These are phyloP conservation scores for Pelobates cultripes DNA, from an alignment of 2,797 vertebrate genomes.

Conservation along the genomic window DNA sequence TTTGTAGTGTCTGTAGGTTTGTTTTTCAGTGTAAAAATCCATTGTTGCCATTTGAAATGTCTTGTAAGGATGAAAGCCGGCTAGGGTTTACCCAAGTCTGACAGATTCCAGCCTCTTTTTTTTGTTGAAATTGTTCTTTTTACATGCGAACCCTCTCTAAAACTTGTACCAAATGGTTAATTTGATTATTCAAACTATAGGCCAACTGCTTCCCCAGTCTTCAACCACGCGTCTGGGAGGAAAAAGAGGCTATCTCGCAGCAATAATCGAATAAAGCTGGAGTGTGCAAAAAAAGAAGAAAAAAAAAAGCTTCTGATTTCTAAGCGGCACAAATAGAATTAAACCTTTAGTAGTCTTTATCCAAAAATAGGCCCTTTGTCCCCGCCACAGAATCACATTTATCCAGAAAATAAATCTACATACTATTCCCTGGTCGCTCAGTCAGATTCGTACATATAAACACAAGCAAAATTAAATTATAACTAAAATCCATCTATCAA, in stretches of 20 bases:
- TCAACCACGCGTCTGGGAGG: slow-evolving; percentile 96
- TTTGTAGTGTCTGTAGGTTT: slow-evolving; percentile 70
- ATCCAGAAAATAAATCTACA: slow-evolving; percentile 54
- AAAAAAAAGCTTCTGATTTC: slow-evolving; percentile 90
- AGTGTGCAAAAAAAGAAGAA: slow-evolving; percentile 85
- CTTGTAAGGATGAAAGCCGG: slow-evolving; percentile 72
- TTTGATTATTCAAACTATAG: slow-evolving; percentile 96
- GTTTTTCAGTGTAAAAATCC: slow-evolving; percentile 61
- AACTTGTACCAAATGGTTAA: slow-evolving; percentile 98
- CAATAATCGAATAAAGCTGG: slow-evolving; percentile 98
- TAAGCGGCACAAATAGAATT: slow-evolving; percentile 97
- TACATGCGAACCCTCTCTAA: slow-evolving; percentile 90
- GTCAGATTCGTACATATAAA: slow-evolving; percentile 34
- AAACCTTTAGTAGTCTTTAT: slow-evolving; percentile 84
- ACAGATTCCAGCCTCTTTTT: slow-evolving; percentile 73
- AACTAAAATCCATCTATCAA: slow-evolving; percentile 26
- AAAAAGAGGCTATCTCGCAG: slow-evolving; percentile 87
- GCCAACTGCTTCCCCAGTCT: slow-evolving; percentile 94
- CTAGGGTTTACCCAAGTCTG: slow-evolving; percentile 71
- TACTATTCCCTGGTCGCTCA: slow-evolving; percentile 54
- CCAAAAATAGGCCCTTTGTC: slow-evolving; percentile 83
- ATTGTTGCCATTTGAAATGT: slow-evolving; percentile 66
- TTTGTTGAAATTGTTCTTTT: slow-evolving; percentile 85
- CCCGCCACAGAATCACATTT: slow-evolving; percentile 69
- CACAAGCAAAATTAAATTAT: slow-evolving; percentile 36